These are phyloP conservation scores for Plemyria rubiginata DNA, from an alignment of 2,888 invertebrate species.

Conservation along the genomic window DNA sequence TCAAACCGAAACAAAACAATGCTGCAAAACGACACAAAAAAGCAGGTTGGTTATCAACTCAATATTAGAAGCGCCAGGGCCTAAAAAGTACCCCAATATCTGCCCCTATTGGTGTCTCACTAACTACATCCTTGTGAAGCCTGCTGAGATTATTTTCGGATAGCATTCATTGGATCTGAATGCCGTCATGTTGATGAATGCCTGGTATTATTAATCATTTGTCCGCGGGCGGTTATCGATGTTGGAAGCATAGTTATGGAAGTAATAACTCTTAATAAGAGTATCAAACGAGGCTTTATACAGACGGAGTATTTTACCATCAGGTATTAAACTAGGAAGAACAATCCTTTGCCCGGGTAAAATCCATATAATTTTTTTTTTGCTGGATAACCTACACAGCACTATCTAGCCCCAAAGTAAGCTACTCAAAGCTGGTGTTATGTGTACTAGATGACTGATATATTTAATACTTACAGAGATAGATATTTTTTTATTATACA, in stretches of 20 bases:
- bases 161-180: conserved; percentile 72
- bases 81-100: no score
- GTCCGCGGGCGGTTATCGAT: conserved; percentile 64
- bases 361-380: no score
- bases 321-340: not conserved
- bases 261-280: conserved; percentile 59
- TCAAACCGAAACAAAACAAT: no score
- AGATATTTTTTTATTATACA: no score
- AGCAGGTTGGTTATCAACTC: no score
- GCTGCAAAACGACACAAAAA: no score
- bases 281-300: conserved; percentile 35
- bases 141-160: conserved; percentile 68
- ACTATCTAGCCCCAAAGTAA: no score
- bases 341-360: not conserved
- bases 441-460: no score
- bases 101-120: not conserved
- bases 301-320: not conserved
- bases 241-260: conserved; percentile 55
- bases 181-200: conserved; percentile 76
- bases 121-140: conserved; percentile 3
- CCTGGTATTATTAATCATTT: conserved; percentile 76
- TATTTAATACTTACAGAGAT: no score
- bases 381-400: no score
- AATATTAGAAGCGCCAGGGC: no score
- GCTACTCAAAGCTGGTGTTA: no score